A percentile compares a stretch with the other conserved stretches of the same genome.
Evolutionary conservation across 2,888 invertebrate genomes (phyloP).

Genomic region (Linnaemya tessellans): DNA sequence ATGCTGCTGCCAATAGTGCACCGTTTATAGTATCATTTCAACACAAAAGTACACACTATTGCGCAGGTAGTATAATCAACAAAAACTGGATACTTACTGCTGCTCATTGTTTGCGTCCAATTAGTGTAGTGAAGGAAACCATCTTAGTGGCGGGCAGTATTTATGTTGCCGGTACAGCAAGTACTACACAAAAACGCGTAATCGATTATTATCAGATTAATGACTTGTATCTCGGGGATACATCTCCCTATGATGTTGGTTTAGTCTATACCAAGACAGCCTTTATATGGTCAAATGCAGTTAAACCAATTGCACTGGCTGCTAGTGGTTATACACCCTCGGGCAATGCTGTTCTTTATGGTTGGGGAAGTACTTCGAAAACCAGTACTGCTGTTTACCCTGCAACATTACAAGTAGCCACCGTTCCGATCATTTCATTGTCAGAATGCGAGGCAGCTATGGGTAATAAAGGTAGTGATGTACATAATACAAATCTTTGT

Average conservation of each 20-base stretch:
- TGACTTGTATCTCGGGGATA: conserved; percentile 79
- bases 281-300: conserved; percentile 78
- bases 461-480: conserved; percentile 78
- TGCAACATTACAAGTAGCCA: conserved; percentile 78
- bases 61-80: conserved; percentile 80
- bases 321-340: conserved; percentile 72
- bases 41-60: conserved; percentile 77
- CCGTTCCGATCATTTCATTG: conserved; percentile 78
- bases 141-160: conserved; percentile 79
- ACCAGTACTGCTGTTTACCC: conserved; percentile 71
- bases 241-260: conserved; percentile 81
- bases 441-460: conserved; percentile 74
- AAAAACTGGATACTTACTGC: conserved; percentile 81
- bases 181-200: conserved; percentile 77
- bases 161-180: conserved; percentile 76
- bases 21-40: conserved; percentile 81
- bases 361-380: conserved; percentile 81
- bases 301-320: conserved; percentile 77
- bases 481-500: conserved; percentile 74
- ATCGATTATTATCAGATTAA: conserved; percentile 78
- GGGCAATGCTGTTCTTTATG: conserved; percentile 79
- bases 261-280: conserved; percentile 78
- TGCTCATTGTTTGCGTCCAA: conserved; percentile 79
- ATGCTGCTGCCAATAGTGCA: conserved; percentile 77
- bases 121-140: conserved; percentile 76